These are phyloP conservation scores for Bubo scandiacus DNA, from an alignment of 2,113 vertebrate genomes.

Conservation along the genomic window DNA sequence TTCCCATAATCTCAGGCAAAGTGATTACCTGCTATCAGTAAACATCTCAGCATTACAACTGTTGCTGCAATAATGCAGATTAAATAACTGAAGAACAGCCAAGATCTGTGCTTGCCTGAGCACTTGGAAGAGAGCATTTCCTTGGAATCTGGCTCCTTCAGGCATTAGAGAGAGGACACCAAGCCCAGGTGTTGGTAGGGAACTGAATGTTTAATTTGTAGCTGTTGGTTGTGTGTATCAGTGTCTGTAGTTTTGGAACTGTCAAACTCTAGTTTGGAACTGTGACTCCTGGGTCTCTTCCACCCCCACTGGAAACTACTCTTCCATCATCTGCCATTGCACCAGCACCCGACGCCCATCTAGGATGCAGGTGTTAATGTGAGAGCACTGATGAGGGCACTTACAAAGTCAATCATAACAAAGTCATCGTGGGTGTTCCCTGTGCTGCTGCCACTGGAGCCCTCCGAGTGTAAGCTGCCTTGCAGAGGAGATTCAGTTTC, in stretches of 20 bases:
- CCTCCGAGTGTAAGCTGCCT: constrained; percentile 90
- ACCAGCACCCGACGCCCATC: background rate
- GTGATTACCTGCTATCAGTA: background rate
- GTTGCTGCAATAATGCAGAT: background rate
- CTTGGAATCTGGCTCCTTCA: background rate
- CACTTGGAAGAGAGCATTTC: background rate
- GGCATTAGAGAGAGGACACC: background rate
- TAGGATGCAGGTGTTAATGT: background rate
- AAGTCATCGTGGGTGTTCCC: constrained; percentile 92
- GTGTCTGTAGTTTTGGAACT: background rate
- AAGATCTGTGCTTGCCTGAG: background rate
- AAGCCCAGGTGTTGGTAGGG: background rate
- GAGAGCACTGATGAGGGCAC: constrained; percentile 49
- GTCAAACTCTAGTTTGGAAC: background rate
- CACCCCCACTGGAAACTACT: background rate
- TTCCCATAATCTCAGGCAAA: background rate
- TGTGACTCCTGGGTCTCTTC: background rate
- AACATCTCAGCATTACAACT: background rate
- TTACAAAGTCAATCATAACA: constrained; percentile 97
- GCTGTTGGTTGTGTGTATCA: background rate
- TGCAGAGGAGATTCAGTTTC: constrained; percentile 86
- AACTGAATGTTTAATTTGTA: background rate
- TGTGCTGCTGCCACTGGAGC: constrained; percentile 84
- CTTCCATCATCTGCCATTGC: background rate
- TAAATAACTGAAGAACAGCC: background rate